Conservation (phyloP, 1,140 invertebrate genomes). For the Drosophila sturtevanti region DNA sequence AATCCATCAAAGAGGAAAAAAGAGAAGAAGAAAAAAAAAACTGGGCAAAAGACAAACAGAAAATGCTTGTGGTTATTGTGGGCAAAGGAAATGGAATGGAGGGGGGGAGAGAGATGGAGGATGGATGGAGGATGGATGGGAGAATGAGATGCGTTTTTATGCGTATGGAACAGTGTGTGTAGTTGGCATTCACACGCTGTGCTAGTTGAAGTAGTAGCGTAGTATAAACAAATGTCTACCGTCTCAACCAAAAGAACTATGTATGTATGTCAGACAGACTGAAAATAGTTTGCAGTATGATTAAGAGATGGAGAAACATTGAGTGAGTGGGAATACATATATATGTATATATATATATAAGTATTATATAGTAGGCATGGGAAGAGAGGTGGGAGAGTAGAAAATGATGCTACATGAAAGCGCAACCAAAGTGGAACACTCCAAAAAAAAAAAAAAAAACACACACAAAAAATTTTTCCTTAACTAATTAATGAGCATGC, state of each 20-base stretch:
- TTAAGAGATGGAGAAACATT: constrained; percentile 9
- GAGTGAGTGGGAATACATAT: not conserved
- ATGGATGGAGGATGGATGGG: not conserved
- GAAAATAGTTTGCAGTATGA: constrained; percentile 71
- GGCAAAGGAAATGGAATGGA: not conserved
- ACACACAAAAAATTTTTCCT: constrained; percentile 41
- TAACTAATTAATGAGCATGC: constrained; percentile 64
- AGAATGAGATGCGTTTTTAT: too few species aligned
- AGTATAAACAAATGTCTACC: constrained; percentile 50
- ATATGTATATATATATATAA: too few species aligned
- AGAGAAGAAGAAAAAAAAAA: too few species aligned
- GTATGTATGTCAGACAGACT: constrained; percentile 68
- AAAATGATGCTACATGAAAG: constrained; percentile 57
- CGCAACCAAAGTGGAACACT: constrained; percentile 62
- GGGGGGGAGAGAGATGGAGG: not conserved
- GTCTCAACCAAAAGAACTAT: constrained; percentile 33
- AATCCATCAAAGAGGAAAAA: constrained; percentile 74
- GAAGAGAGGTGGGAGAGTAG: not conserved
- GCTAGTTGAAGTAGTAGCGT: constrained; percentile 14
- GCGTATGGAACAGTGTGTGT: too few species aligned
- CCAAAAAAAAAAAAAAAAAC: constrained; percentile 31
- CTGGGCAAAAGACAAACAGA: constrained; percentile 41
- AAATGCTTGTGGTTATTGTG: constrained; percentile 1
- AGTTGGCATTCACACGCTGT: constrained; percentile 36
- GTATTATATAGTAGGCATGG: too few species aligned